Evolutionary conservation across 1,140 invertebrate genomes (phyloP).

Genomic region (Pemphigus obesinymphae): DNA sequence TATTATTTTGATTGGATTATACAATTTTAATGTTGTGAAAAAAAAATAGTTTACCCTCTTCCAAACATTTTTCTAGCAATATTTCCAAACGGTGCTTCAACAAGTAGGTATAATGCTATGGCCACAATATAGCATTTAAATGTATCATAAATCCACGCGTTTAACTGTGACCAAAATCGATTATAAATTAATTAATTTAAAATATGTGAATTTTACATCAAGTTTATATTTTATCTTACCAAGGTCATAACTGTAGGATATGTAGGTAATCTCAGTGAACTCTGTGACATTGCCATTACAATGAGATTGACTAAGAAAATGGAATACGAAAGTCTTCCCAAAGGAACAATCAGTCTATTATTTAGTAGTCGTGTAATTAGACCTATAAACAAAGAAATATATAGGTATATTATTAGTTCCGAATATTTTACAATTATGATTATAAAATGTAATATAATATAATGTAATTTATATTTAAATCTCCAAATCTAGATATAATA

Average conservation of each 20-base stretch:
- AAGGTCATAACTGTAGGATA: neutral
- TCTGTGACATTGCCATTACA: neutral
- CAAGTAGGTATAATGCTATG: neutral
- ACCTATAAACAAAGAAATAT: neutral
- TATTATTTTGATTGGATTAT: too few species aligned
- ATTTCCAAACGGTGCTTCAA: neutral
- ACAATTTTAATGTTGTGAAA: too few species aligned
- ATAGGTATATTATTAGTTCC: too few species aligned
- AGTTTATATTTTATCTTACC: neutral
- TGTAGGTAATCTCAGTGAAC: neutral
- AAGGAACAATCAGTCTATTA: neutral
- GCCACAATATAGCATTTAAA: slow-evolving; percentile 2
- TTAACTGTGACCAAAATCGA: neutral
- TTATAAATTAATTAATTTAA: neutral
- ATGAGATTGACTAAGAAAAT: neutral
- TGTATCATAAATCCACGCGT: neutral
- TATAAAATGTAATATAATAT: too few species aligned
- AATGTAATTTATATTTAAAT: too few species aligned
- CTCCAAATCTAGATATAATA: too few species aligned
- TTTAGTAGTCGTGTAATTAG: neutral
- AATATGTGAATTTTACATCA: neutral
- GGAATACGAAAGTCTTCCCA: neutral
- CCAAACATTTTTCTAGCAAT: neutral
- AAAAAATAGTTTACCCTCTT: neutral
- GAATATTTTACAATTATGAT: too few species aligned